A percentile compares a stretch with the other conserved stretches of the same genome.
These are phyloP conservation scores for Megaceryle alcyon DNA, from an alignment of 2,797 vertebrate species.

Conservation along the genomic window DNA sequence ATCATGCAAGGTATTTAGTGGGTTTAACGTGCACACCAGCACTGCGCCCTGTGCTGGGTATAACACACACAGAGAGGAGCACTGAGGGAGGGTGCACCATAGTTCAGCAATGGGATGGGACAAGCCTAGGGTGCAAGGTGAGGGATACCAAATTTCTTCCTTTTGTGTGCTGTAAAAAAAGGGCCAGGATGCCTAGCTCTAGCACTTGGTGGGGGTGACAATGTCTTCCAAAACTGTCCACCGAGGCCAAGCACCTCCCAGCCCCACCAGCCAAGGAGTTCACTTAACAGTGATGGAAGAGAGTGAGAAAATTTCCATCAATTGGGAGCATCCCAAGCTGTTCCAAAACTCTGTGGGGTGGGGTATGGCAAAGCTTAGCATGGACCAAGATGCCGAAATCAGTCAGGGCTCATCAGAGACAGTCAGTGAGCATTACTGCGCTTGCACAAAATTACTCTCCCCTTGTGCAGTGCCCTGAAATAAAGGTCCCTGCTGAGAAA, in stretches of 20 bases:
- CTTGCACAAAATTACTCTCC: not conserved
- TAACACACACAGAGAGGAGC: accelerated
- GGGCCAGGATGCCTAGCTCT: not conserved
- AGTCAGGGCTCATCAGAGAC: accelerated
- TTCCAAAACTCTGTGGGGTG: not conserved
- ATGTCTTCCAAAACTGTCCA: not conserved
- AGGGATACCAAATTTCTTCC: not conserved
- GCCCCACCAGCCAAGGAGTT: not conserved
- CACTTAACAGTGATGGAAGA: not conserved
- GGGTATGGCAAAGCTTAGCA: not conserved
- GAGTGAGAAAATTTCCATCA: not conserved
- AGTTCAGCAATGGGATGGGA: not conserved
- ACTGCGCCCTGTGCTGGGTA: accelerated
- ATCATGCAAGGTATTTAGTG: not conserved
- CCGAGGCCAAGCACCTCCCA: not conserved
- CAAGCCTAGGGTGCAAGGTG: not conserved
- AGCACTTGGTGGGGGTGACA: not conserved
- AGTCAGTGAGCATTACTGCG: accelerated
- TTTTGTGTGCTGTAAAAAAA: not conserved
- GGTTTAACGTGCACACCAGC: not conserved
- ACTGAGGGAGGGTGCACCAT: accelerated
- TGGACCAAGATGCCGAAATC: not conserved
- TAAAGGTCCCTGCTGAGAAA: not conserved
- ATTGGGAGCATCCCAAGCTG: not conserved
- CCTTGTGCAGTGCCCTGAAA: not conserved